Evolutionary conservation across 2,888 invertebrate species (phyloP).

Genomic region (Myathropa florea): DNA sequence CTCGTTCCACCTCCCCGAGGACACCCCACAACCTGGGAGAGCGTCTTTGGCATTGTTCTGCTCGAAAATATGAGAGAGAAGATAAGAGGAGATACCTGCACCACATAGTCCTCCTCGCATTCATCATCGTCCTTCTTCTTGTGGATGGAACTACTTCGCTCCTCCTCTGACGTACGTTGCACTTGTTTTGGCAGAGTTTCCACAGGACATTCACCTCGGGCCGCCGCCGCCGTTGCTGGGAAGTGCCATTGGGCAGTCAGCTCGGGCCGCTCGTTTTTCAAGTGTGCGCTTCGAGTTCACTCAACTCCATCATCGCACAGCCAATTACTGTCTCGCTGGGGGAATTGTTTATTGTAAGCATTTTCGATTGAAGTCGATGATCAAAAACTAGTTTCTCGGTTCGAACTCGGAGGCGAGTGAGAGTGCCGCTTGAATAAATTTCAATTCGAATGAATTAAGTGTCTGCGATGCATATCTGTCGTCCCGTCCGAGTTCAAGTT

Average conservation of each 20-base stretch:
- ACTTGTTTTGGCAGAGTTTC: slow-evolving; percentile 40
- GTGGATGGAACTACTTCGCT: background rate
- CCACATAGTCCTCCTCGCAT: background rate
- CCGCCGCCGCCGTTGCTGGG: background rate
- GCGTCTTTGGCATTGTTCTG: background rate
- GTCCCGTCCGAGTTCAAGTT: slow-evolving; percentile 20
- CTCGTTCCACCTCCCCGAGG: too few species aligned
- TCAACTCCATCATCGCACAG: background rate
- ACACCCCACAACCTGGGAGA: too few species aligned
- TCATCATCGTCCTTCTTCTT: background rate
- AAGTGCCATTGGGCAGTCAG: background rate
- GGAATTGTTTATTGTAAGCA: background rate
- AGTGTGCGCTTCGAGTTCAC: background rate
- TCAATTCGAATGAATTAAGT: slow-evolving; percentile 44
- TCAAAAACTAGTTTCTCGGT: background rate
- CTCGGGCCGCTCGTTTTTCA: background rate
- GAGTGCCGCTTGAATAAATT: slow-evolving; percentile 17
- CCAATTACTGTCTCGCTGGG: too few species aligned
- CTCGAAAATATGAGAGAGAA: background rate
- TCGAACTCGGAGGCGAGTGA: too few species aligned
- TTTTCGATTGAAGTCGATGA: background rate
- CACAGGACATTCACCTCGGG: background rate
- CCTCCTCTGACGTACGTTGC: slow-evolving; percentile 17
- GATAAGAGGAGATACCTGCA: background rate
- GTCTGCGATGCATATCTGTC: slow-evolving; percentile 50